These are phyloP conservation scores for Crepidodera aurea DNA, from an alignment of 2,888 invertebrate species.

Conservation along the genomic window DNA sequence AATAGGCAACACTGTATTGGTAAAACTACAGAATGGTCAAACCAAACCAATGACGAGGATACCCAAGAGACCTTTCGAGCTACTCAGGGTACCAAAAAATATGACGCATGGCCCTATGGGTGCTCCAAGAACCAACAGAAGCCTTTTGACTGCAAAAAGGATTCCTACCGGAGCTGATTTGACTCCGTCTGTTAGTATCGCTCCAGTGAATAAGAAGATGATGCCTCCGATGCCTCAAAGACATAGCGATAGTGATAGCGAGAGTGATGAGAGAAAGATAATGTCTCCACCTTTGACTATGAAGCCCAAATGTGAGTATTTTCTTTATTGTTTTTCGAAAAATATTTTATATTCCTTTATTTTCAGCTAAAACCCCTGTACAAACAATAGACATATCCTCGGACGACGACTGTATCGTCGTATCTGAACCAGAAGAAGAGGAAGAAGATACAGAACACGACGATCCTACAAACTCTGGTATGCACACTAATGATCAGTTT, in stretches of 20 bases:
- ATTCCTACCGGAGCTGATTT: slow-evolving; percentile 53
- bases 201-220: slow-evolving; percentile 59
- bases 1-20: slow-evolving; percentile 60
- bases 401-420: slow-evolving; percentile 87
- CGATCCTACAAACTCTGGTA: slow-evolving; percentile 88
- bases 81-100: slow-evolving; percentile 54
- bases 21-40: slow-evolving; percentile 61
- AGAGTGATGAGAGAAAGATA: slow-evolving; percentile 50
- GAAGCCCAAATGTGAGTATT: slow-evolving; percentile 47
- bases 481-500: slow-evolving; percentile 92
- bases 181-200: slow-evolving; percentile 64
- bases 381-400: slow-evolving; percentile 81
- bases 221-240: slow-evolving; percentile 43
- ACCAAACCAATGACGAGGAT: slow-evolving; percentile 61
- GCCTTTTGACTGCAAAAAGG: slow-evolving; percentile 38
- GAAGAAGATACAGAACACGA: slow-evolving; percentile 79
- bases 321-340: background rate
- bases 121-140: slow-evolving; percentile 42
- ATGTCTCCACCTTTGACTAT: slow-evolving; percentile 37
- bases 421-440: slow-evolving; percentile 84
- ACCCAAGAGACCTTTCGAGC: slow-evolving; percentile 57
- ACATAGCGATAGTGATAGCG: slow-evolving; percentile 56
- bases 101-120: slow-evolving; percentile 35
- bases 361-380: slow-evolving; percentile 62
- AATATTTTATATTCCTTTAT: too few relatives aligned